These are phyloP conservation scores for Odocoileus virginianus DNA, from an alignment of 2,113 vertebrate genomes.

Conservation along the genomic window DNA sequence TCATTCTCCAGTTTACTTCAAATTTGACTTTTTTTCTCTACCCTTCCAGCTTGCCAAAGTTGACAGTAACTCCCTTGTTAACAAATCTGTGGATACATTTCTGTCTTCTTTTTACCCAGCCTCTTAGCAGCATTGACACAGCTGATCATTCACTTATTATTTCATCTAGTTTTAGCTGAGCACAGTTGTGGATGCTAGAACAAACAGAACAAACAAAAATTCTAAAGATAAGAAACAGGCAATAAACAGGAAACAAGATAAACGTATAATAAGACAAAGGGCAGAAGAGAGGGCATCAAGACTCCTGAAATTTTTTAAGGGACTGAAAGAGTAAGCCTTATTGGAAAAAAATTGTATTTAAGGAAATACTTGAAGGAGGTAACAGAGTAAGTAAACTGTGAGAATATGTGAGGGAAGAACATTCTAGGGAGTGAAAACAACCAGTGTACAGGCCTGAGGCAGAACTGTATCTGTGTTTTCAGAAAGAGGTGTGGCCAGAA, in stretches of 20 bases:
- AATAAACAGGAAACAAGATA: background rate
- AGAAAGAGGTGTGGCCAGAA: background rate
- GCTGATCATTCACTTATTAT: background rate
- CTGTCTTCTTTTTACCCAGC: background rate
- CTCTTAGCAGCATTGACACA: background rate
- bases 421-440: background rate
- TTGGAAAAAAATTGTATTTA: background rate
- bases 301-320: background rate
- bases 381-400: background rate
- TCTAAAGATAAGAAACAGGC: background rate
- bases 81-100: background rate
- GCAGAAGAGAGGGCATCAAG: background rate
- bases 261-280: background rate
- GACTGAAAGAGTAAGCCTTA: background rate
- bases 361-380: background rate
- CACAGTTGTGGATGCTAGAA: background rate
- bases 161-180: background rate
- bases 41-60: background rate
- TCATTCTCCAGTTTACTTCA: background rate
- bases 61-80: background rate
- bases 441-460: background rate
- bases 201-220: background rate
- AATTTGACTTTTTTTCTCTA: background rate
- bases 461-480: background rate
- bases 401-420: background rate